These are phyloP conservation scores for Rhingia campestris DNA, from an alignment of 2,888 invertebrate species.

Conservation along the genomic window DNA sequence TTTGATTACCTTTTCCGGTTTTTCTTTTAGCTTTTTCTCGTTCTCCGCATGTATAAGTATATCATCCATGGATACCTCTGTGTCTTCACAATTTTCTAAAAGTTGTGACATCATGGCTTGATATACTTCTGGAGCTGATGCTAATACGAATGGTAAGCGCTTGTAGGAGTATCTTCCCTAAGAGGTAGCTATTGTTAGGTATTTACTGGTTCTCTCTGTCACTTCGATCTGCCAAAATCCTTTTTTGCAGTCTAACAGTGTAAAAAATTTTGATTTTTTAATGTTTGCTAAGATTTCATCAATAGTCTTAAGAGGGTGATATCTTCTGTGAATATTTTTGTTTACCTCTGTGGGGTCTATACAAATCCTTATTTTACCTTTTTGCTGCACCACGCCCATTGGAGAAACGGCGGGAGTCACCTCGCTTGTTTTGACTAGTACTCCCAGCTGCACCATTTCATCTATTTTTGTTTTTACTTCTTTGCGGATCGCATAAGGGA, in stretches of 20 bases:
- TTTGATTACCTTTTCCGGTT: slow-evolving; percentile 68
- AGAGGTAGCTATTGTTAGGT: slow-evolving; percentile 68
- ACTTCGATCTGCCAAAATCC: slow-evolving; percentile 75
- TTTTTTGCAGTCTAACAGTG: slow-evolving; percentile 60
- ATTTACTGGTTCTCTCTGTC: slow-evolving; percentile 63
- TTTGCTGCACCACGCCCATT: slow-evolving; percentile 62
- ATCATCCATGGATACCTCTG: slow-evolving; percentile 75
- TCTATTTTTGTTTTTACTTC: slow-evolving; percentile 57
- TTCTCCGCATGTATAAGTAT: slow-evolving; percentile 75
- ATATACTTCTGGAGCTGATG: slow-evolving; percentile 76
- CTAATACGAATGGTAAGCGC: slow-evolving; percentile 66
- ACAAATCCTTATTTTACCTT: slow-evolving; percentile 59
- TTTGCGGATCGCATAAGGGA: slow-evolving; percentile 58
- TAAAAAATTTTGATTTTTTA: slow-evolving; percentile 59
- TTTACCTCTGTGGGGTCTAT: slow-evolving; percentile 53
- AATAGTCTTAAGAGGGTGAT: slow-evolving; percentile 65
- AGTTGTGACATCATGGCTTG: slow-evolving; percentile 71
- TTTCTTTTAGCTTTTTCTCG: slow-evolving; percentile 68
- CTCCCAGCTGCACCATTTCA: slow-evolving; percentile 55
- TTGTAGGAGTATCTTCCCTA: slow-evolving; percentile 72
- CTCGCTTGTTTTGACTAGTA: slow-evolving; percentile 43
- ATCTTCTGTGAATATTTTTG: slow-evolving; percentile 56
- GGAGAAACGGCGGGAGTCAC: slow-evolving; percentile 53
- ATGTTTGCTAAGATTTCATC: slow-evolving; percentile 62
- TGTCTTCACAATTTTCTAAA: slow-evolving; percentile 63